These are phyloP conservation scores for Brachionichthys hirsutus DNA, from an alignment of 2,113 vertebrate genomes.

Conservation along the genomic window DNA sequence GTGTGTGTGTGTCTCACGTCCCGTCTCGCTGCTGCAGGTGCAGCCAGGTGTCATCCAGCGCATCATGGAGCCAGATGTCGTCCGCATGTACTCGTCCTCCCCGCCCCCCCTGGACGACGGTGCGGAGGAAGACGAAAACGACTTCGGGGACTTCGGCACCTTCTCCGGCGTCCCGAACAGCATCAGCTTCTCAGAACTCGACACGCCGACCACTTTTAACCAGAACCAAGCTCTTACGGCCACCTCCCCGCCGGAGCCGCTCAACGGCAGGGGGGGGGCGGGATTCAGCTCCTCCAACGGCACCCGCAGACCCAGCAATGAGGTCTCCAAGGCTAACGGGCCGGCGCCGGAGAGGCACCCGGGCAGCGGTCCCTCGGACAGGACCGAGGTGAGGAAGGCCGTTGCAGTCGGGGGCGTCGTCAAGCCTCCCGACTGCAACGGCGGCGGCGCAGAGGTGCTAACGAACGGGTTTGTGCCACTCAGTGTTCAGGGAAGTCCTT, in stretches of 20 bases:
- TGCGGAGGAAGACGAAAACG: conserved; percentile 89
- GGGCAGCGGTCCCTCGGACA: conserved; percentile 69
- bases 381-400: conserved; percentile 61
- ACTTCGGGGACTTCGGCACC: conserved; percentile 93
- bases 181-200: conserved; percentile 89
- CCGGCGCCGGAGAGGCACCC: conserved; percentile 74
- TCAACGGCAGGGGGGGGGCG: conserved; percentile 71
- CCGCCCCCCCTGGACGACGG: conserved; percentile 93
- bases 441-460: conserved; percentile 82
- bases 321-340: conserved; percentile 73
- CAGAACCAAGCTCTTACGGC: conserved; percentile 67
- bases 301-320: conserved; percentile 65
- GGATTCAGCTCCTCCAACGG: conserved; percentile 77
- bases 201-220: conserved; percentile 81
- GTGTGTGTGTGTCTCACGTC: background rate
- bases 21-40: conserved; percentile 69
- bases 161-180: conserved; percentile 87
- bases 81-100: conserved; percentile 95
- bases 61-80: conserved; percentile 94
- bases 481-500: conserved; percentile 68
- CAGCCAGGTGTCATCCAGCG: conserved; percentile 70
- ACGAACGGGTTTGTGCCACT: conserved; percentile 86
- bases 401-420: too few species aligned
- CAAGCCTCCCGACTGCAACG: conserved; percentile 86
- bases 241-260: conserved; percentile 78